Base-by-base conservation (phyloP, 2,797 vertebrate species). In the Tachyglossus aculeatus region DNA sequence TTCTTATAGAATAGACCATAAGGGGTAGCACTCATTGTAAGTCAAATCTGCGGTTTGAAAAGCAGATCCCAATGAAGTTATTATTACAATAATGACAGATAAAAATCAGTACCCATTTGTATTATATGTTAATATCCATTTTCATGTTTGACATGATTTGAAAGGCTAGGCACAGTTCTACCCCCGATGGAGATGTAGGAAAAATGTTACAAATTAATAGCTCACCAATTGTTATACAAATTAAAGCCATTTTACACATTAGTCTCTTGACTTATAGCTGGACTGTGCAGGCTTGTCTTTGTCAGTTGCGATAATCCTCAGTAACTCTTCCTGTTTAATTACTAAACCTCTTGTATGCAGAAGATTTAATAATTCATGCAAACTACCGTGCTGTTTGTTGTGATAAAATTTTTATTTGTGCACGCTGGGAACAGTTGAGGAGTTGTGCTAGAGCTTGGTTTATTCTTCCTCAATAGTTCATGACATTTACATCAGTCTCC, bases 281-380 rank as follows among this genome's bases (percentile, higher is more conserved):
- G 52, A 66, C 51, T 82, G 86, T 70, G 51, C 37, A 77, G 71
- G 67, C 47, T 82, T 29, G 41, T 83, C 82, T 85, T 78, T 88
- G 74, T 79, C 80, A 82, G 63, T 85, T 87, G 72, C 1, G 11
- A 70, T 86, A 88, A 86, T 83, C 74, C 69, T 67, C 67, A 80
- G 43, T 77, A 88, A 83, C 67, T 85, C 75, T 72, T 80, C 53
- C 69, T 82, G 40, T 77, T 88, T 88, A 89, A 84, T 88, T 88
- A 71, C 2, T 18, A 84, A 71, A 77, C 64, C 37, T 89, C 75
- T 78, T 88, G 41, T 81, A 82, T 80, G 69, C 80, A 76, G 55
- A 82, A 75, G 61, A 87, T 88, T 87, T 83, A 89, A 89, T 87
- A 90, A 88, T 88, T 89, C 84, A 92, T 90, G 82, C 78, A 86